Percentiles rank a stretch among this genome's conserved stretches.
These are phyloP conservation scores for roundworm (Caenorhabditis elegans) DNA, from an alignment of 1,140 invertebrate genomes.

Conservation along the genomic window DNA sequence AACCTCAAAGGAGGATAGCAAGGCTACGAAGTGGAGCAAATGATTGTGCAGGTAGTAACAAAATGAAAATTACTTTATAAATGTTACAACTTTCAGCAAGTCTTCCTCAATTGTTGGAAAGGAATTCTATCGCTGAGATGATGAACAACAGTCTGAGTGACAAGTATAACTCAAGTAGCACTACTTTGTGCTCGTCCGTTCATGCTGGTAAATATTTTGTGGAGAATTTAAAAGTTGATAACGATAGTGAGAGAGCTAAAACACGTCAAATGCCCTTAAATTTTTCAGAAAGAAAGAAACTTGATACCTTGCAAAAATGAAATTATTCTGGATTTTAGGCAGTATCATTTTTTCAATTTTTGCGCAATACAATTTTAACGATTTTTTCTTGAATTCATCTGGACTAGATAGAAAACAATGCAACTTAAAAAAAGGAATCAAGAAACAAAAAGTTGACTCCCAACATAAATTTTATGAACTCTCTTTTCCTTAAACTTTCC, in stretches of 20 bases:
- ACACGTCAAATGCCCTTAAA: too few relatives aligned
- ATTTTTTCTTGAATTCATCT: too few relatives aligned
- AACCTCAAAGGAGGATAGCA: conserved; percentile 2
- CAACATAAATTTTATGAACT: neutral
- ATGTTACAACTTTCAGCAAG: neutral
- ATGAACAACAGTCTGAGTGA: neutral
- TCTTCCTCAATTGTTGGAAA: neutral
- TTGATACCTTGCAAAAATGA: too few relatives aligned
- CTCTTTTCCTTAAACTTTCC: neutral
- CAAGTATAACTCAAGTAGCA: neutral
- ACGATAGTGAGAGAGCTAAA: too few relatives aligned
- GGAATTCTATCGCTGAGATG: neutral
- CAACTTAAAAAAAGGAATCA: too few relatives aligned
- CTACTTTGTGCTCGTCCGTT: neutral
- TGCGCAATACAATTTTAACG: too few relatives aligned
- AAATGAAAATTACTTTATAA: neutral
- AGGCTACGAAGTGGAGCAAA: neutral
- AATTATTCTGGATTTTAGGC: too few relatives aligned
- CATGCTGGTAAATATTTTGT: neutral
- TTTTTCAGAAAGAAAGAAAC: too few relatives aligned
- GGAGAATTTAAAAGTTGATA: neutral
- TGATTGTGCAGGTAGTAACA: neutral
- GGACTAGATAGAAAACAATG: too few relatives aligned
- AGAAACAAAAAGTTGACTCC: neutral
- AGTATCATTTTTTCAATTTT: too few relatives aligned